phyloP scores from a whole-genome alignment of 2,888 invertebrate genomes.

The Doris montereyensis region DNA sequence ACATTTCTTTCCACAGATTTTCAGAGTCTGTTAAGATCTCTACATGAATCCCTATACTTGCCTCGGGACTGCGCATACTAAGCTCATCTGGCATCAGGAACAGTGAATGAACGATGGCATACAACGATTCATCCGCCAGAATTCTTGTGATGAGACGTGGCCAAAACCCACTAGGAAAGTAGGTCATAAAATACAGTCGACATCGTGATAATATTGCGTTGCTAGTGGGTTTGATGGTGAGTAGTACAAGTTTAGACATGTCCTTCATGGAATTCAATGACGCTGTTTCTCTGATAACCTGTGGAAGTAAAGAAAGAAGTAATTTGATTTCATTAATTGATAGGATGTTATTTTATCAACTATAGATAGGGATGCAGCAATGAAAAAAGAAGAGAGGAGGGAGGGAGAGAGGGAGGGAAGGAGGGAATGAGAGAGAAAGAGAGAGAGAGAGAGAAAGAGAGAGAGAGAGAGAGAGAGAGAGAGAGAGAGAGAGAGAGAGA shows the following conservation, averaged over 20 bases:
- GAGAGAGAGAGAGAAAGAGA: no score
- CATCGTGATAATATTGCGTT: conserved; percentile 63
- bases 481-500: no score
- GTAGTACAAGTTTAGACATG: conserved; percentile 39
- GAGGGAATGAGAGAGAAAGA: no score
- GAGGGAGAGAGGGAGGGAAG: no score
- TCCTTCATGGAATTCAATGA: conserved; percentile 16
- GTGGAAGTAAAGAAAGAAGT: background rate
- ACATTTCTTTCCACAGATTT: no score
- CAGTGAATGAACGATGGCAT: conserved; percentile 51
- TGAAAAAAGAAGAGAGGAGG: no score
- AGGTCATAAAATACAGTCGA: conserved; percentile 82
- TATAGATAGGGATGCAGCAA: no score
- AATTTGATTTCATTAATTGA: no score
- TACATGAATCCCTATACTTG: no score
- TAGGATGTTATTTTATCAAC: no score
- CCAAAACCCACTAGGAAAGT: conserved; percentile 99
- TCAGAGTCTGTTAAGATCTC: no score
- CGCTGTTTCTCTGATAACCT: conserved; percentile 6
- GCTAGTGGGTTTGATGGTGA: conserved; percentile 49
- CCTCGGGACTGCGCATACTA: conserved; percentile 49
- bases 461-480: no score
- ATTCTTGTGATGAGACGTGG: conserved; percentile 92
- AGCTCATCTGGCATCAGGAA: conserved; percentile 53
- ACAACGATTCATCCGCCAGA: conserved; percentile 81